A percentile compares a stretch with the other conserved stretches of the same genome.
These are phyloP conservation scores for Enhydra lutris DNA, from an alignment of 2,113 vertebrate genomes.

Conservation along the genomic window DNA sequence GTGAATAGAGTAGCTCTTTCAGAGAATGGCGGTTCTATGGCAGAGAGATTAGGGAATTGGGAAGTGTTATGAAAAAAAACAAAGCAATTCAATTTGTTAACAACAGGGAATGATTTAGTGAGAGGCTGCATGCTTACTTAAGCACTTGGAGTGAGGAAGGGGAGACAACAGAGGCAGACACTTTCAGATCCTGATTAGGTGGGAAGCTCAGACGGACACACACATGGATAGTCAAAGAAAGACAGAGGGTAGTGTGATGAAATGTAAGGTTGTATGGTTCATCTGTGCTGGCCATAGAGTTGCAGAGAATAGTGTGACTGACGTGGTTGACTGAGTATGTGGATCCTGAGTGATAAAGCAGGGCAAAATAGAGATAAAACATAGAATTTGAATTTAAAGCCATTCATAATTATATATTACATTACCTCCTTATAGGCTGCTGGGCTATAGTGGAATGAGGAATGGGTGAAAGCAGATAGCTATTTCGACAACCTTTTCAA, in stretches of 20 bases:
- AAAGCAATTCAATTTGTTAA: slow-evolving; percentile 3
- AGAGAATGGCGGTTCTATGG: neutral
- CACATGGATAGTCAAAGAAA: neutral
- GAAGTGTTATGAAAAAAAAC: neutral
- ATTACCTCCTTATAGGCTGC: neutral
- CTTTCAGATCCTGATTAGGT: neutral
- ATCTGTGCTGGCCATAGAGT: neutral
- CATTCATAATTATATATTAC: neutral
- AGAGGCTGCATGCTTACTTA: neutral
- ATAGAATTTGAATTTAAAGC: neutral
- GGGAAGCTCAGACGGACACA: neutral
- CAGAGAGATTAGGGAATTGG: neutral
- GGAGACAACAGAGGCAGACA: neutral
- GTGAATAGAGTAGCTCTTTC: neutral
- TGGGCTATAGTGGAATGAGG: neutral
- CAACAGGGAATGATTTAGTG: neutral
- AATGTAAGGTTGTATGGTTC: neutral
- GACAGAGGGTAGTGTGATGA: neutral
- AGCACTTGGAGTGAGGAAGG: neutral
- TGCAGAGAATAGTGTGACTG: neutral
- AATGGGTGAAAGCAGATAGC: neutral
- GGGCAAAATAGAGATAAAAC: neutral
- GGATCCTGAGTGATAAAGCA: neutral
- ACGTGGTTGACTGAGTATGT: neutral
- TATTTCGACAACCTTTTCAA: slow-evolving; percentile 4